Evolutionary conservation across 2,113 vertebrate species (phyloP).

Genomic region (Myodes glareolus): DNA sequence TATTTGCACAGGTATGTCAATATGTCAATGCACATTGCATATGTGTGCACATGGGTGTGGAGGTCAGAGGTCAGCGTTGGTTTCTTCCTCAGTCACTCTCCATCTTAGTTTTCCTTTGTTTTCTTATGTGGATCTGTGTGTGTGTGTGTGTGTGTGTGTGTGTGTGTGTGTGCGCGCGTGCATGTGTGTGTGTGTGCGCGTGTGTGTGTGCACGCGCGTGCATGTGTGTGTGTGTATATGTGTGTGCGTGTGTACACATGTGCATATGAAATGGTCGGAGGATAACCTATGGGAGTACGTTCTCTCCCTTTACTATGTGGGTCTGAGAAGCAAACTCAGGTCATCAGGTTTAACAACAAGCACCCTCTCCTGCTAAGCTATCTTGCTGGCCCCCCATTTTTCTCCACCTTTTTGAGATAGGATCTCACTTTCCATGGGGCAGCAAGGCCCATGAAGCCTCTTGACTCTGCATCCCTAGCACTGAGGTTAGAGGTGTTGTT

Average conservation of each 20-base stretch:
- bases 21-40: neutral
- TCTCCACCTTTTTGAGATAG: neutral
- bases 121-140: neutral
- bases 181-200: accelerated
- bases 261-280: neutral
- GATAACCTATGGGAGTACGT: neutral
- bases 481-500: neutral
- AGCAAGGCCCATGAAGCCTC: neutral
- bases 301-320: neutral
- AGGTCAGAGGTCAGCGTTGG: neutral
- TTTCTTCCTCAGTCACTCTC: neutral
- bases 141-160: too few relatives aligned
- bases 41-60: neutral
- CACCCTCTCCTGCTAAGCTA: neutral
- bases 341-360: neutral
- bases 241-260: accelerated
- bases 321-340: neutral
- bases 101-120: neutral
- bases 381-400: neutral
- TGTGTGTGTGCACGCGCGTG: accelerated
- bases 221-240: accelerated
- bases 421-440: neutral
- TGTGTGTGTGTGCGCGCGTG: accelerated
- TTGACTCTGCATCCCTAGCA: neutral
- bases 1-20: neutral